These are phyloP conservation scores for Enteromius argenteus DNA, from an alignment of 2,797 vertebrate genomes.

Conservation along the genomic window DNA sequence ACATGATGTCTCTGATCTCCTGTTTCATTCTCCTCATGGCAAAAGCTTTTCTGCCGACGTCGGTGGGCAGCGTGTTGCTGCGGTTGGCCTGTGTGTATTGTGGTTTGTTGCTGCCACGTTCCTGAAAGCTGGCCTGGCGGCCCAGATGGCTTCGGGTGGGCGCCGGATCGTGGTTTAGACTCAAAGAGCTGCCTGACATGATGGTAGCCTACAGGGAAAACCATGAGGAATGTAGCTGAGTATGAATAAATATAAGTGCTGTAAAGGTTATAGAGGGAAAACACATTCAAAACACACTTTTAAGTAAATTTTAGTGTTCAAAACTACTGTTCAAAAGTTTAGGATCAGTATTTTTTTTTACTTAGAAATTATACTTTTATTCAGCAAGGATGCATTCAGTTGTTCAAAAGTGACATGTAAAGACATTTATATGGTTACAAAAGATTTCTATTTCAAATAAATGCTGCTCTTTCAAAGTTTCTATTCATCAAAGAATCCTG, in stretches of 20 bases:
- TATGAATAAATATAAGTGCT: conserved; percentile 7
- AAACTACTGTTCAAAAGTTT: conserved; percentile 5
- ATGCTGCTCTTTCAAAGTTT: background rate
- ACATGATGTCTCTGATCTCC: conserved; percentile 95
- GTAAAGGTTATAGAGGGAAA: background rate
- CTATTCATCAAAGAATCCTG: background rate
- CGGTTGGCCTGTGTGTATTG: conserved; percentile 88
- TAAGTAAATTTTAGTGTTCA: background rate
- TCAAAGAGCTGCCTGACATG: conserved; percentile 97
- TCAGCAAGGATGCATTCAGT: background rate
- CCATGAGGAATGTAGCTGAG: conserved; percentile 3
- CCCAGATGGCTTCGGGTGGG: conserved; percentile 88
- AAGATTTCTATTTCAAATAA: background rate
- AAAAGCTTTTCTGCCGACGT: conserved; percentile 90
- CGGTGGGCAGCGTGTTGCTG: conserved; percentile 95
- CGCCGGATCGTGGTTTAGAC: conserved; percentile 91
- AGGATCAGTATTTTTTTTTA: background rate
- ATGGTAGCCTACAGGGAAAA: conserved; percentile 89
- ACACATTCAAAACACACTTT: conserved; percentile 25
- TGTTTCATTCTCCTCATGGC: conserved; percentile 95
- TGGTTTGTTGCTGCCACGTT: conserved; percentile 86
- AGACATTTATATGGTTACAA: background rate
- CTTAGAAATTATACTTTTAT: background rate
- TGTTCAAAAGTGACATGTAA: background rate
- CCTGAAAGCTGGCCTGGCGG: conserved; percentile 97